These are phyloP conservation scores for Crossaster papposus DNA, from an alignment of 53 echinoderm and acorn worm genomes.

Conservation along the genomic window DNA sequence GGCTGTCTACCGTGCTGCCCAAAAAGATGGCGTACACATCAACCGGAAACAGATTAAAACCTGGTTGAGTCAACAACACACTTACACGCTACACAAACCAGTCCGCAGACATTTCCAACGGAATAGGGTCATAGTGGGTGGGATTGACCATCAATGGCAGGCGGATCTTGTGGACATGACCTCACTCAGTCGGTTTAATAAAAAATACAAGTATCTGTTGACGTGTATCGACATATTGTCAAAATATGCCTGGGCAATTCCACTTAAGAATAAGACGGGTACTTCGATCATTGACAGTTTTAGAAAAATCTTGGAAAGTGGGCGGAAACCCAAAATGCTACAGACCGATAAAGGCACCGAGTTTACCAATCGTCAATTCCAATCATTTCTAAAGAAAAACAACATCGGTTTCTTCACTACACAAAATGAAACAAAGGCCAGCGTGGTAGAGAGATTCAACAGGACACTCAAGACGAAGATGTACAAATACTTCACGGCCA, in stretches of 20 bases:
- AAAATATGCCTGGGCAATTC: constrained; percentile 73
- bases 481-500: constrained; percentile 55
- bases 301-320: constrained; percentile 3
- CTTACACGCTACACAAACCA: constrained; percentile 60
- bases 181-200: constrained; percentile 40
- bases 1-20: constrained; percentile 52
- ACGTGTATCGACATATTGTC: constrained; percentile 77
- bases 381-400: constrained; percentile 54
- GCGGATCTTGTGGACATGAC: constrained; percentile 66
- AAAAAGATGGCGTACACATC: constrained; percentile 8
- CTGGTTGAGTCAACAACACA: constrained; percentile 58
- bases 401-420: constrained; percentile 60
- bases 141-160: constrained; percentile 70
- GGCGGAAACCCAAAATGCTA: constrained; percentile 22
- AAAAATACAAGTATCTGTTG: constrained; percentile 57
- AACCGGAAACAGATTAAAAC: constrained; percentile 32
- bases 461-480: constrained; percentile 43
- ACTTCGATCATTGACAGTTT: constrained; percentile 2
- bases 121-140: constrained; percentile 42
- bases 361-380: constrained; percentile 68
- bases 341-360: constrained; percentile 71
- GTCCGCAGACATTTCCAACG: constrained; percentile 15
- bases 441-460: constrained; percentile 59
- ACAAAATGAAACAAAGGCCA: constrained; percentile 61
- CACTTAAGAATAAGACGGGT: constrained; percentile 63